Conservation (phyloP, 1,140 invertebrate species). For the Zophobas atratus region DNA sequence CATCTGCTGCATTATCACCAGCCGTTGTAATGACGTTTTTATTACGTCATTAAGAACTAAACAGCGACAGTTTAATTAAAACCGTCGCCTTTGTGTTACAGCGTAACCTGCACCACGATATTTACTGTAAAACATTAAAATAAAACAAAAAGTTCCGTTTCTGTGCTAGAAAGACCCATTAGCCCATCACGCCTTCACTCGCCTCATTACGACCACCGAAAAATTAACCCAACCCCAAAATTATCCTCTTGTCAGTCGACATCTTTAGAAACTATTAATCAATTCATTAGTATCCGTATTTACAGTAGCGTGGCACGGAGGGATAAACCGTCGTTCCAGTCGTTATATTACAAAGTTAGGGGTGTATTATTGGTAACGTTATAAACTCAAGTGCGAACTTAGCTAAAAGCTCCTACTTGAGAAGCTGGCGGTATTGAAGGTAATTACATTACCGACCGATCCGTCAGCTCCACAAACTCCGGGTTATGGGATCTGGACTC, state of each 20-base stretch:
- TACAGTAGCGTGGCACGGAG: slow-evolving; percentile 23
- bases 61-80: slow-evolving; percentile 39
- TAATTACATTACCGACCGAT: slow-evolving; percentile 62
- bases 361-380: slow-evolving; percentile 61
- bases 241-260: not conserved
- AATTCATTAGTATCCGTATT: slow-evolving; percentile 46
- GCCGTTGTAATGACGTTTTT: slow-evolving; percentile 32
- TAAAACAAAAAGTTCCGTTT: too few relatives aligned
- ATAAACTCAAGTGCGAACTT: slow-evolving; percentile 63
- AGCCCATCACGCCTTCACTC: not conserved
- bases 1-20: slow-evolving; percentile 24
- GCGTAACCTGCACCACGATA: not conserved
- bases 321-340: slow-evolving; percentile 52
- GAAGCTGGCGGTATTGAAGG: slow-evolving; percentile 56
- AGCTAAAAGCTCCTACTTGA: slow-evolving; percentile 62
- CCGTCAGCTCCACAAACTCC: slow-evolving; percentile 49
- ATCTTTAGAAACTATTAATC: slow-evolving; percentile 31
- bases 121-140: slow-evolving; percentile 2
- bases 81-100: slow-evolving; percentile 9
- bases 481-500: slow-evolving; percentile 43
- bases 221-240: not conserved
- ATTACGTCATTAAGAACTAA: slow-evolving; percentile 38
- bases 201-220: not conserved
- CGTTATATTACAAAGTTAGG: slow-evolving; percentile 56
- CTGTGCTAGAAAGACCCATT: too few relatives aligned